phyloP scores from a whole-genome alignment of 2,888 invertebrate species.

The Nomada fabriciana region DNA sequence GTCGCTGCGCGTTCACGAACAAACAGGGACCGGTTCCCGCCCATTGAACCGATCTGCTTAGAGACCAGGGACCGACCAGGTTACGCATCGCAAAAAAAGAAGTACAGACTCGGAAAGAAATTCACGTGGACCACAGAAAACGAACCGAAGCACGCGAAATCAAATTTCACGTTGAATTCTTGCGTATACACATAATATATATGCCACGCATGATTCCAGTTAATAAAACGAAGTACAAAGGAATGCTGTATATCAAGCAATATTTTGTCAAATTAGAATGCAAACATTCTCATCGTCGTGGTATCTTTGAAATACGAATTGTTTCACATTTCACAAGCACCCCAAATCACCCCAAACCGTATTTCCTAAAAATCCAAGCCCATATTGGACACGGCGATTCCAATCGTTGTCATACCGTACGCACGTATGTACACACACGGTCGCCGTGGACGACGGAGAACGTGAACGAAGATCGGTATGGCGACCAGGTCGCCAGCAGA shows the following conservation, averaged over 20 bases:
- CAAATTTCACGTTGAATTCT: not conserved
- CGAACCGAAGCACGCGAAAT: not conserved
- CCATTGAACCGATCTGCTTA: slow-evolving; percentile 72
- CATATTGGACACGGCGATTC: not conserved
- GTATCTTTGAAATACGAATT: not conserved
- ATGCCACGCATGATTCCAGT: not conserved
- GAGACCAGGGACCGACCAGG: slow-evolving; percentile 48
- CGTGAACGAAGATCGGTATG: slow-evolving; percentile 41
- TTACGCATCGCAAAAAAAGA: slow-evolving; percentile 60
- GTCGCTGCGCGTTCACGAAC: slow-evolving; percentile 70
- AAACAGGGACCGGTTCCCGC: slow-evolving; percentile 75
- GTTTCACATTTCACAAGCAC: slow-evolving; percentile 3
- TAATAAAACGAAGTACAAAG: not conserved
- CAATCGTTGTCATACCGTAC: slow-evolving; percentile 17
- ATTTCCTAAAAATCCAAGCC: not conserved
- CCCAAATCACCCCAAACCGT: not conserved
- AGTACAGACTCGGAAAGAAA: slow-evolving; percentile 55
- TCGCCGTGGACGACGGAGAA: not conserved
- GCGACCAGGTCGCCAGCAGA: slow-evolving; percentile 51
- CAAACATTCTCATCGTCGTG: not conserved
- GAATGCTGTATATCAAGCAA: not conserved
- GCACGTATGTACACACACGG: slow-evolving; percentile 4
- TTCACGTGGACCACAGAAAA: slow-evolving; percentile 30
- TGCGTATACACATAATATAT: not conserved
- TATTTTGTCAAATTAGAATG: not conserved